Evolutionary conservation across 2,888 invertebrate genomes (phyloP).

Genomic region (Acanthosepion lycidas): DNA sequence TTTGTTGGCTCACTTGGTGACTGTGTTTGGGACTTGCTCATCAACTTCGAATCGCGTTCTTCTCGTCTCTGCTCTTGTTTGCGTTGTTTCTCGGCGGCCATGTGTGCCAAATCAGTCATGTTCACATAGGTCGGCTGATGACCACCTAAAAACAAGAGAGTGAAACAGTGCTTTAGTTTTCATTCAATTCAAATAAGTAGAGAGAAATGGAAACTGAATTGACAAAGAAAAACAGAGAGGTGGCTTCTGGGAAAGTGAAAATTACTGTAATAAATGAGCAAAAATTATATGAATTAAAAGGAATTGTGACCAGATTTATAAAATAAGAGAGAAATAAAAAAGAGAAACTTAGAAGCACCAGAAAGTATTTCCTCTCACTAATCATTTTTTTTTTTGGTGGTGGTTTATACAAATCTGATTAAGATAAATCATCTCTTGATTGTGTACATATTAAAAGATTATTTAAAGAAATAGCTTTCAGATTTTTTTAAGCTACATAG

Average conservation of each 20-base stretch:
- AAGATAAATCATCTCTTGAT: too few species aligned
- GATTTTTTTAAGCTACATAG: too few species aligned
- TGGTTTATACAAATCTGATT: too few species aligned
- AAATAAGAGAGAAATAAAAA: background rate
- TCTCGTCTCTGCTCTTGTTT: conserved; percentile 47
- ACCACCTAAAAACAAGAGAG: conserved; percentile 52
- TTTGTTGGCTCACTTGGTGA: conserved; percentile 12
- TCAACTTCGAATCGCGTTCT: conserved; percentile 45
- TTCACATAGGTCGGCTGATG: conserved; percentile 70
- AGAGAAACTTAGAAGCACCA: background rate
- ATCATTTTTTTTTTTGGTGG: too few species aligned
- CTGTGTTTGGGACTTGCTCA: conserved; percentile 44
- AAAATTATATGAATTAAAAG: background rate
- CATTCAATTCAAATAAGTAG: background rate
- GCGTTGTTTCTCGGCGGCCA: conserved; percentile 56
- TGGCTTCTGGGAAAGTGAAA: too few species aligned
- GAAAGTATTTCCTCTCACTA: background rate
- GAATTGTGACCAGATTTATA: too few species aligned
- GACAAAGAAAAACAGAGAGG: background rate
- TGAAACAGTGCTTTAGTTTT: background rate
- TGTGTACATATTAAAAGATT: too few species aligned
- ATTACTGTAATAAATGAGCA: background rate
- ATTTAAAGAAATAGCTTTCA: too few species aligned
- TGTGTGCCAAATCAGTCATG: conserved; percentile 63
- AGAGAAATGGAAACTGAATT: background rate